These are phyloP conservation scores for Progne subis DNA, from an alignment of 2,113 vertebrate genomes.

Conservation along the genomic window DNA sequence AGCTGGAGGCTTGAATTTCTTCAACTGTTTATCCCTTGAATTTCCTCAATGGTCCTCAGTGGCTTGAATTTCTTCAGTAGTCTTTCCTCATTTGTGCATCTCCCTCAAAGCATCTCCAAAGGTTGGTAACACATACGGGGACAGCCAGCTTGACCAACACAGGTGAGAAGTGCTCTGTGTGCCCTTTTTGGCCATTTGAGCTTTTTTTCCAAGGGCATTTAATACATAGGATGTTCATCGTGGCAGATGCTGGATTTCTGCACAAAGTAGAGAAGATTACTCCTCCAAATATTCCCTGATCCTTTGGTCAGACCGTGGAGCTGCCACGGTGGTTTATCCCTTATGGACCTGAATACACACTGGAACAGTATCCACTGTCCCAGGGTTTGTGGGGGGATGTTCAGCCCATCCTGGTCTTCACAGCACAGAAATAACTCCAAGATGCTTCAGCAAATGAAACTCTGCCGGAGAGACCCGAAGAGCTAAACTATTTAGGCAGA, in stretches of 20 bases:
- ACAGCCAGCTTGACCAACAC: not conserved
- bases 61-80: not conserved
- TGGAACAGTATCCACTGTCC: not conserved
- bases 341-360: not conserved
- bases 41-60: not conserved
- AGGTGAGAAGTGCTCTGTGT: not conserved
- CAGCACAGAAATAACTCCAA: not conserved
- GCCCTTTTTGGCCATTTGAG: not conserved
- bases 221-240: not conserved
- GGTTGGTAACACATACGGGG: fast-evolving
- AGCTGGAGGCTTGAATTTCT: not conserved
- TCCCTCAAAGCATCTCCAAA: not conserved
- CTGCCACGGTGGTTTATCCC: not conserved
- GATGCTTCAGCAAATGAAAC: not conserved
- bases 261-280: not conserved
- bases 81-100: not conserved
- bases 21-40: not conserved
- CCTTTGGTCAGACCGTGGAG: not conserved
- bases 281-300: not conserved
- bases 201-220: not conserved
- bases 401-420: not conserved
- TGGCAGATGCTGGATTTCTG: not conserved
- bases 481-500: not conserved
- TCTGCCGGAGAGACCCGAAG: not conserved
- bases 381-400: not conserved